A percentile compares a stretch with the other conserved stretches of the same genome.
These are phyloP conservation scores for Nasonia oneida DNA, from an alignment of 2,888 invertebrate genomes.

Conservation along the genomic window DNA sequence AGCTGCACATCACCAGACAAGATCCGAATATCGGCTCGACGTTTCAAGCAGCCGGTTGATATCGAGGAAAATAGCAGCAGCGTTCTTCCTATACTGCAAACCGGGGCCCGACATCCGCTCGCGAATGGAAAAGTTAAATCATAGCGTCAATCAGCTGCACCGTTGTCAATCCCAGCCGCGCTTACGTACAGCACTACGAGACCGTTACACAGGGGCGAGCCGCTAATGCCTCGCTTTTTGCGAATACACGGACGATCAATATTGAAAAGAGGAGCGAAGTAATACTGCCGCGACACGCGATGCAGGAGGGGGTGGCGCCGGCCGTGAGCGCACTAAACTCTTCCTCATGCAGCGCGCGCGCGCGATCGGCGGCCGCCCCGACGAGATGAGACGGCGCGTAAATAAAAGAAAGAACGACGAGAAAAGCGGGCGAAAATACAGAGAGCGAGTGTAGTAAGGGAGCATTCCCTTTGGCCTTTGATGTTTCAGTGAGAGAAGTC, in stretches of 20 bases:
- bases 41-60: slow-evolving; percentile 41
- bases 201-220: not conserved
- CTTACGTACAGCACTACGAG: no score
- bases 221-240: slow-evolving; percentile 15
- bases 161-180: not conserved
- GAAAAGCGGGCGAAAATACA: not conserved
- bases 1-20: slow-evolving; percentile 22
- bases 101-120: not conserved
- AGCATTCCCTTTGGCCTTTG: slow-evolving; percentile 48
- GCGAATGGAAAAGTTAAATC: not conserved
- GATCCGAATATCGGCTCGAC: slow-evolving; percentile 15
- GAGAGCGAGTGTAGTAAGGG: slow-evolving; percentile 22
- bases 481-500: slow-evolving; percentile 76
- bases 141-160: not conserved
- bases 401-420: not conserved
- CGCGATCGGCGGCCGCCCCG: not conserved
- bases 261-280: slow-evolving; percentile 42
- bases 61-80: not conserved
- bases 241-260: slow-evolving; percentile 44
- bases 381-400: not conserved
- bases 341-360: not conserved
- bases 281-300: slow-evolving; percentile 49
- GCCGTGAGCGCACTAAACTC: not conserved
- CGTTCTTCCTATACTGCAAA: not conserved
- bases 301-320: not conserved